Percentiles rank a stretch among this genome's conserved stretches.
Conservation (phyloP, 2,888 invertebrate genomes). For the Philopedon plagiatum region DNA sequence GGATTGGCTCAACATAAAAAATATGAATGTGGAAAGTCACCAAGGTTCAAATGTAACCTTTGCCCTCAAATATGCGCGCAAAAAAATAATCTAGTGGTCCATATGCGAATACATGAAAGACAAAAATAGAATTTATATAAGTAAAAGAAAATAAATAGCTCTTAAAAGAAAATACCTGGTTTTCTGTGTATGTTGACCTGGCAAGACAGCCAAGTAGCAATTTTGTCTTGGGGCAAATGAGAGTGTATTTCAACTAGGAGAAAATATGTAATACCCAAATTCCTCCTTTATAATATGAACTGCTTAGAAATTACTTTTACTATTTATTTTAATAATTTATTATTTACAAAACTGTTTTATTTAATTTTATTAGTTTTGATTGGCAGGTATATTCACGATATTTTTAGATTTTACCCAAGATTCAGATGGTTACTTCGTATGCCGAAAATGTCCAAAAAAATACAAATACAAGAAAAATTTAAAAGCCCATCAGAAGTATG, state of each 20-base stretch:
- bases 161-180: too few species aligned
- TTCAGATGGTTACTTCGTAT: slow-evolving; percentile 36
- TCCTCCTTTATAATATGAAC: too few species aligned
- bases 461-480: slow-evolving; percentile 32
- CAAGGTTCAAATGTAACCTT: slow-evolving; percentile 51
- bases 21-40: slow-evolving; percentile 58
- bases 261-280: too few species aligned
- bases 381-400: neutral
- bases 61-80: slow-evolving; percentile 39
- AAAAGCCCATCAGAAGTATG: slow-evolving; percentile 20
- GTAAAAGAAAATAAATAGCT: too few species aligned
- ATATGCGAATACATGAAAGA: slow-evolving; percentile 2
- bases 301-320: too few species aligned
- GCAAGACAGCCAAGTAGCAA: too few species aligned
- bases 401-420: slow-evolving; percentile 34
- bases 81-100: slow-evolving; percentile 14
- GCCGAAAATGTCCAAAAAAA: slow-evolving; percentile 23
- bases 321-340: neutral
- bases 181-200: too few species aligned
- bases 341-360: neutral
- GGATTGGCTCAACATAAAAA: slow-evolving; percentile 64
- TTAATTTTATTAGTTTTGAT: neutral
- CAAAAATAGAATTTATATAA: neutral
- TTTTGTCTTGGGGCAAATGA: slow-evolving; percentile 54
- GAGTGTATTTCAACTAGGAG: too few species aligned